Conservation (phyloP, 1,140 invertebrate genomes). For the Heliconius hermathena region DNA sequence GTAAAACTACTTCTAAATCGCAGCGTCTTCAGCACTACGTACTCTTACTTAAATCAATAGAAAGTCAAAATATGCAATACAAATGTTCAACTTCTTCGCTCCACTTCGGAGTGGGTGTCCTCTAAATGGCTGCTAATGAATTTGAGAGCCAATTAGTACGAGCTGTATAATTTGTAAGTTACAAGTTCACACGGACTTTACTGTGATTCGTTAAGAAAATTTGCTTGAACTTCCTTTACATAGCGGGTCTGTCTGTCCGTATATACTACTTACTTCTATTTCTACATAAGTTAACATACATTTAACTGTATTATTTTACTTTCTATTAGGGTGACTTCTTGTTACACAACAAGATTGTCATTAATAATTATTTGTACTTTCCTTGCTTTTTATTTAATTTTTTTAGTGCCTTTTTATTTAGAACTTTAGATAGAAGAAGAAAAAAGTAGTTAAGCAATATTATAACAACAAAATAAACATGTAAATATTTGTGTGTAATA, state of each 20-base stretch:
- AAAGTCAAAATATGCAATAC: neutral
- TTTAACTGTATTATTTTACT: neutral
- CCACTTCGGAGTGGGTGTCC: conserved; percentile 23
- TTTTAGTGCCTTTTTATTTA: too few species aligned
- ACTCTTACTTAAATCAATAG: conserved; percentile 4
- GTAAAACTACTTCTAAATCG: too few species aligned
- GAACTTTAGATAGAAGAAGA: too few species aligned
- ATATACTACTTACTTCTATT: neutral
- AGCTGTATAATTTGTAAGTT: conserved; percentile 52
- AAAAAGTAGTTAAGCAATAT: too few species aligned
- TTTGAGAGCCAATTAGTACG: conserved; percentile 61
- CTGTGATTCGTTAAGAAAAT: conserved; percentile 36
- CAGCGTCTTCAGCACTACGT: too few species aligned
- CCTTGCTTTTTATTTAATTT: too few species aligned
- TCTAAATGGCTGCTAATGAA: conserved; percentile 48
- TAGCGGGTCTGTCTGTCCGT: neutral
- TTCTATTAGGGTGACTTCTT: too few species aligned
- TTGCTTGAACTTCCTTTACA: conserved; percentile 4
- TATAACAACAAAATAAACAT: too few species aligned
- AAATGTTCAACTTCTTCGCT: conserved; percentile 5
- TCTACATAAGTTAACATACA: neutral
- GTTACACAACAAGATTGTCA: too few species aligned
- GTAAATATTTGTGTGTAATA: too few species aligned
- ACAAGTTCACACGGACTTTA: conserved; percentile 54
- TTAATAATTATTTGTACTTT: too few species aligned